Base-by-base conservation (phyloP, 2,797 vertebrate genomes). In the Oryzias sinensis region DNA sequence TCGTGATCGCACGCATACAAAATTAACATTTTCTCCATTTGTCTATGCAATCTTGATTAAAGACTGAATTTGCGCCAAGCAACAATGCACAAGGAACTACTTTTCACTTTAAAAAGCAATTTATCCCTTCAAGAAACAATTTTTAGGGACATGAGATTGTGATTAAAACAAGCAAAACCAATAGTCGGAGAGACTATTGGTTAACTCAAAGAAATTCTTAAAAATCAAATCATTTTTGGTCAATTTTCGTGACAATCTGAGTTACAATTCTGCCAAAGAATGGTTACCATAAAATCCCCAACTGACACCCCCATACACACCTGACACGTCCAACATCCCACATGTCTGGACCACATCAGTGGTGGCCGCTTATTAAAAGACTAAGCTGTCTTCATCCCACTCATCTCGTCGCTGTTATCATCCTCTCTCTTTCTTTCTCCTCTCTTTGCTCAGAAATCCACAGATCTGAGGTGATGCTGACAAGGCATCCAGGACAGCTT, bases 401-500 rank as follows among this genome's bases (percentile, higher is more conserved):
- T 49, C 50, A 56, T 60, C 33, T 48, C 6, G 15, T 37, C 43
- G 20, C 41, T 49, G 15, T 43, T 18, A 46, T 33, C 63, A 24
- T 17, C 40, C 24, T 45, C 64, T 6, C 33, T 49, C 56, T 27
- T 18, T 45, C 64, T 6, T 41, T 49, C 56, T 27, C 20, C 63
- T 55, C 33, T n/a, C 24, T 41, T 33, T 43, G 16, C 49, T 55
- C 14, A n/a, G 40, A 51, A 64, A 56, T 41, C 56, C 49, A 11
- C 42, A 16, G 44, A 62, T 64, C 56, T 16, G 63, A 56, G 76
- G 51, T 43, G 52, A 56, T 72, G 78, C 83, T 87, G 81, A 85
- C 59, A 6, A 70, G 37, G 79, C 80, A 70, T 68, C 50, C n/a
- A 1, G 3, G 3, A 6, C 42, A 49, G 76, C 70, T 79, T 80